Percentiles rank a stretch among this genome's conserved stretches.
phyloP scores from a whole-genome alignment of 2,888 invertebrate species.

The Notodonta ziczac region DNA sequence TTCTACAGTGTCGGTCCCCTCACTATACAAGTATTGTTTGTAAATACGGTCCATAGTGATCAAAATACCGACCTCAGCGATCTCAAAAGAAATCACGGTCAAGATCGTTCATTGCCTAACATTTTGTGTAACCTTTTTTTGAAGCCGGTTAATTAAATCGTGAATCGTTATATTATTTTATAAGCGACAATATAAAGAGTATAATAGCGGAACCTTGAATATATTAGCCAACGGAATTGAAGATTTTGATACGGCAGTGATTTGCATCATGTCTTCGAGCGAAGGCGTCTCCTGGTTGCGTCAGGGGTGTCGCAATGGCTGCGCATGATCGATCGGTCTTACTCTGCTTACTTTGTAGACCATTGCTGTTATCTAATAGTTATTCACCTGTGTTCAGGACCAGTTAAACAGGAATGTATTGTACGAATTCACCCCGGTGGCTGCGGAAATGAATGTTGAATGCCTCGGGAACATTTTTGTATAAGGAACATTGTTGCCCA shows the following conservation, averaged over 20 bases:
- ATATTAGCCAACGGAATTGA: neutral
- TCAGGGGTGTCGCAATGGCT: slow-evolving; percentile 20
- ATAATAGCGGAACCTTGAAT: slow-evolving; percentile 3
- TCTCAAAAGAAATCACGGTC: slow-evolving; percentile 9
- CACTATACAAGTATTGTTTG: too few species aligned
- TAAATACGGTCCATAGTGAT: too few species aligned
- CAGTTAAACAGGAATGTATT: neutral
- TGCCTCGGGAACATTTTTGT: too few species aligned
- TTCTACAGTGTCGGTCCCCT: too few species aligned
- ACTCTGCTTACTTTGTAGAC: slow-evolving; percentile 24
- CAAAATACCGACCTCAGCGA: neutral
- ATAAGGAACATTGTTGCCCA: too few species aligned
- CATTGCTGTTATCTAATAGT: slow-evolving; percentile 28
- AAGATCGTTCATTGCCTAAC: slow-evolving; percentile 3
- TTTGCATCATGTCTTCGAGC: neutral
- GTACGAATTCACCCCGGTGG: neutral
- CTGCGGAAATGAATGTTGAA: too few species aligned
- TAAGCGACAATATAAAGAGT: slow-evolving; percentile 1
- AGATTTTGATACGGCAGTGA: neutral
- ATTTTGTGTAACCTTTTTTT: neutral
- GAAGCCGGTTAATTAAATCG: neutral
- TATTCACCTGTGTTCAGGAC: neutral
- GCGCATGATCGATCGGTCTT: slow-evolving; percentile 17
- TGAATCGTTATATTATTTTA: slow-evolving; percentile 3
- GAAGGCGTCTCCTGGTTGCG: slow-evolving; percentile 14